Conservation (phyloP, 1,140 invertebrate genomes). For the Cotesia chilonis region DNA sequence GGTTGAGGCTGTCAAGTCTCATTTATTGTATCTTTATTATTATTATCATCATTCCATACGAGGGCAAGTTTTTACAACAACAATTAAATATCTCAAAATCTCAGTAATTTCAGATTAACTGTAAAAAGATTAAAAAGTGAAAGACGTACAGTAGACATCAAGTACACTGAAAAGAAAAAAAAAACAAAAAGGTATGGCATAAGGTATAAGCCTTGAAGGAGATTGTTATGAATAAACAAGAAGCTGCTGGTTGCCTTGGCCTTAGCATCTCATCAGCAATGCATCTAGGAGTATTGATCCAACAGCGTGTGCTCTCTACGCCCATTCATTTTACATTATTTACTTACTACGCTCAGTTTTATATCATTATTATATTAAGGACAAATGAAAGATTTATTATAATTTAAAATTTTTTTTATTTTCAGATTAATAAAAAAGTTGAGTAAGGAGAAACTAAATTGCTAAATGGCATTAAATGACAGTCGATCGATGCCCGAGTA, state of each 20-base stretch:
- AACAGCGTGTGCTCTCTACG: slow-evolving; percentile 3
- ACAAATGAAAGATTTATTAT: background rate
- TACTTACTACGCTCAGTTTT: too few relatives aligned
- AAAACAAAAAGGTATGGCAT: background rate
- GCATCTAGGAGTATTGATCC: slow-evolving; percentile 16
- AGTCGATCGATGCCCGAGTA: slow-evolving; percentile 19
- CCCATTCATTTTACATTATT: background rate
- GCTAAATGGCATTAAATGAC: slow-evolving; percentile 18
- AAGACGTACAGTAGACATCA: background rate
- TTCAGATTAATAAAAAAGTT: slow-evolving; percentile 1
- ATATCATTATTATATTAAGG: too few relatives aligned
- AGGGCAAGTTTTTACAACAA: background rate
- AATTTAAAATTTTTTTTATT: background rate
- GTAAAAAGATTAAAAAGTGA: background rate
- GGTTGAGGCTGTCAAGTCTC: slow-evolving; percentile 15
- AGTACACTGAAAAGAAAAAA: background rate
- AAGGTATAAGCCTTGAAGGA: too few relatives aligned
- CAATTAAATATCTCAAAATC: background rate
- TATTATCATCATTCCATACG: background rate
- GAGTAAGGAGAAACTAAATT: slow-evolving; percentile 4
- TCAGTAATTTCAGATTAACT: background rate
- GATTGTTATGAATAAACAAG: too few relatives aligned
- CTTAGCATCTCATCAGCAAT: slow-evolving; percentile 15
- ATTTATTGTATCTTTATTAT: slow-evolving; percentile 15
- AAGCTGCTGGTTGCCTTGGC: background rate